Conservation (phyloP, 2,888 invertebrate species). For the Zaprionus bogoriensis region DNA sequence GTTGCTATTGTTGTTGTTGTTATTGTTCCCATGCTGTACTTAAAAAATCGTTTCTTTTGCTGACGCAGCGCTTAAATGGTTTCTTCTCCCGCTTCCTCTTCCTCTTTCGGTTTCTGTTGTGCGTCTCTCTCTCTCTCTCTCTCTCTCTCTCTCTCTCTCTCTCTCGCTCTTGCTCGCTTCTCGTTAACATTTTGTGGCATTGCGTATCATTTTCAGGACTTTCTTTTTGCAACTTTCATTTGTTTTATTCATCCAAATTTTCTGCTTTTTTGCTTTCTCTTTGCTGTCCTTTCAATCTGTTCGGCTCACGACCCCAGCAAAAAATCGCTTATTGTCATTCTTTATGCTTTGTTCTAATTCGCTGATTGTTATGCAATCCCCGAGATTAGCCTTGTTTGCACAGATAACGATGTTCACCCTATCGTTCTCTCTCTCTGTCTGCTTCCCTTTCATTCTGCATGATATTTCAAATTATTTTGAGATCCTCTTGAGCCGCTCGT, state of each 20-base stretch:
- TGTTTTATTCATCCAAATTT: conserved; percentile 1
- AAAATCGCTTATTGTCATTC: conserved; percentile 24
- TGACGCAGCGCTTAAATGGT: conserved; percentile 55
- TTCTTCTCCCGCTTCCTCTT: conserved; percentile 5
- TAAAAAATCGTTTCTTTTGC: conserved; percentile 62
- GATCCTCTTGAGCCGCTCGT: not conserved
- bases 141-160: too few species aligned
- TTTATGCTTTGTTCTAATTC: conserved; percentile 14
- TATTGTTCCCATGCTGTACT: conserved; percentile 34
- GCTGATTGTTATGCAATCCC: conserved; percentile 13
- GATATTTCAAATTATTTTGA: not conserved
- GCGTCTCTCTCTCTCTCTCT: not conserved
- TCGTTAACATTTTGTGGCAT: conserved; percentile 25
- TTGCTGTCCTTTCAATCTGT: not conserved
- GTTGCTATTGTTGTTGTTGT: not conserved
- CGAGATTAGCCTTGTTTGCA: conserved; percentile 14
- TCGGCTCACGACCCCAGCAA: too few species aligned
- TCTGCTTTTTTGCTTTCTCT: too few species aligned
- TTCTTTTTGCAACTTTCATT: conserved; percentile 7
- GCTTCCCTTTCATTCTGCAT: not conserved
- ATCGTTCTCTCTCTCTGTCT: not conserved
- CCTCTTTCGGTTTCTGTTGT: conserved; percentile 3
- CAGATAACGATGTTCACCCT: not conserved
- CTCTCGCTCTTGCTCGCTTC: conserved; percentile 10
- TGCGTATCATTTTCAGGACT: conserved; percentile 6